Conservation (phyloP, 2,797 vertebrate species). For the Urosaurus nigricauda region DNA sequence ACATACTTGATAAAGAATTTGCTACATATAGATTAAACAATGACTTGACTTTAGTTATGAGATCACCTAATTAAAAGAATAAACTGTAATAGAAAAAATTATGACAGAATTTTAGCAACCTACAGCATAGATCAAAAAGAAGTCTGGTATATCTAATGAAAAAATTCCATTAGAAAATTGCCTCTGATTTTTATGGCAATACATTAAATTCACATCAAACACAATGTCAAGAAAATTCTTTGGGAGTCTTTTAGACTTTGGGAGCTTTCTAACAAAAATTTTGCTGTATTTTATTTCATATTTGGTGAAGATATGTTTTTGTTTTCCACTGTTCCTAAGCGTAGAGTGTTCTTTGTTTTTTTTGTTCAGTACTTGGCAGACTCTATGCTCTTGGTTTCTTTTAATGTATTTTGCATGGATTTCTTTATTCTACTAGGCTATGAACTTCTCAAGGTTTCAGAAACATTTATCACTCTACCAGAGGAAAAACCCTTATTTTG, state of each 20-base stretch:
- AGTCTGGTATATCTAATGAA: background rate
- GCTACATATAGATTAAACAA: slow-evolving; percentile 1
- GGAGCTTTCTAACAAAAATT: background rate
- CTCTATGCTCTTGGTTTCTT: background rate
- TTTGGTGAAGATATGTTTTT: background rate
- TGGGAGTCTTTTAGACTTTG: slow-evolving; percentile 8
- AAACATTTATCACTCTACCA: background rate
- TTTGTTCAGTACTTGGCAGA: background rate
- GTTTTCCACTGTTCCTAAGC: background rate
- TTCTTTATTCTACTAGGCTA: background rate
- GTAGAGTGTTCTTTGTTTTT: background rate
- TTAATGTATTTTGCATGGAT: background rate
- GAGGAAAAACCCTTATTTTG: background rate
- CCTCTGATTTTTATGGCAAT: background rate
- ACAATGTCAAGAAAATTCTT: background rate
- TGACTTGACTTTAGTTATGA: background rate
- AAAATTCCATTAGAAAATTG: slow-evolving; percentile 21
- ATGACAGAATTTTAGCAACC: background rate
- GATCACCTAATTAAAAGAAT: background rate
- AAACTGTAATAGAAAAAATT: background rate
- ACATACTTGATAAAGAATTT: background rate
- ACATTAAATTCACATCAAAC: background rate
- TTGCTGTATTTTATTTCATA: background rate
- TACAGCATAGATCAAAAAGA: background rate
- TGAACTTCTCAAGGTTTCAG: background rate